Evolutionary conservation across 2,113 vertebrate species (phyloP).

Genomic region (Apeltes quadracus): DNA sequence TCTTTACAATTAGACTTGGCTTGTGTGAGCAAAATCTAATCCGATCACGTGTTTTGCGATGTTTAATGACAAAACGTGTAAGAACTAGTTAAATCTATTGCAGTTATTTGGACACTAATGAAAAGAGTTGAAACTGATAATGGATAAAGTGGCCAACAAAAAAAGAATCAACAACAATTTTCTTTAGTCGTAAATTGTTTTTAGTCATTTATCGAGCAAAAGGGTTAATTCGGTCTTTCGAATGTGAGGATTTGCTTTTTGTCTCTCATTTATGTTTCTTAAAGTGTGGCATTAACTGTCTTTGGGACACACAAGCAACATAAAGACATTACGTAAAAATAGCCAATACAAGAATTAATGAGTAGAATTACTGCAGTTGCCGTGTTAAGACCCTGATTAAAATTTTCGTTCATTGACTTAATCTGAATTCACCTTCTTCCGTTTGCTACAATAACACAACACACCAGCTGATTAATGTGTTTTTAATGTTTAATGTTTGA

Average conservation of each 20-base stretch:
- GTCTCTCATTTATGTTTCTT: background rate
- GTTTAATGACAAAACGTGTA: no score
- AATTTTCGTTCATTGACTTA: constrained; percentile 18
- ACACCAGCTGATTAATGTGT: background rate
- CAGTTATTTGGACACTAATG: background rate
- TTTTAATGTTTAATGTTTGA: background rate
- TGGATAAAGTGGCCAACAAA: background rate
- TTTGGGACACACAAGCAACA: background rate
- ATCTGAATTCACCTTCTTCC: background rate
- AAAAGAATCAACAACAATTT: background rate
- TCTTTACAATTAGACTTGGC: background rate
- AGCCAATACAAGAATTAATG: background rate
- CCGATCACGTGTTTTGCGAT: no score
- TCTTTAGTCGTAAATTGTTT: background rate
- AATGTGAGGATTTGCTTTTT: background rate
- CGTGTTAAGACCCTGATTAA: background rate
- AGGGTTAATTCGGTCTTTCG: background rate
- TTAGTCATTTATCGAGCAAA: background rate
- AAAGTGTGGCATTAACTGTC: background rate
- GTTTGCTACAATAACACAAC: background rate
- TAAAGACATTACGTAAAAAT: background rate
- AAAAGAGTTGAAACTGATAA: background rate
- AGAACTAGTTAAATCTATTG: background rate
- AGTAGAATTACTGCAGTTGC: background rate
- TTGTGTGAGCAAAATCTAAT: no score